Conservation (phyloP, 2,113 vertebrate species). For the Lonchura striata region DNA sequence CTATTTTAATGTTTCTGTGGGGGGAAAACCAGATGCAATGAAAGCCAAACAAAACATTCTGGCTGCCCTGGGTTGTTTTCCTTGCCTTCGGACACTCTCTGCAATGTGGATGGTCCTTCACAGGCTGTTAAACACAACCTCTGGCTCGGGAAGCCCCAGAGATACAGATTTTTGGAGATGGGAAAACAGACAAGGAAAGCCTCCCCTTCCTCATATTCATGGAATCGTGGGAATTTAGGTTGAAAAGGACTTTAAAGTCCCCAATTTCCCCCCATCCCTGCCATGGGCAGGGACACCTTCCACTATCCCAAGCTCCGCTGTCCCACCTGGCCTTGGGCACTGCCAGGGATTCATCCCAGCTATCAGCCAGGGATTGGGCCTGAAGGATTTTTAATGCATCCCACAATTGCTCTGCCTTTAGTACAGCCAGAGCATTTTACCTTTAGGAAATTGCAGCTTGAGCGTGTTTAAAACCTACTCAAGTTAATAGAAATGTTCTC, state of each 20-base stretch:
- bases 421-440: neutral
- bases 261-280: accelerated
- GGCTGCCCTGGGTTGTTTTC: neutral
- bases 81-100: neutral
- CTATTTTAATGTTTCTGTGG: neutral
- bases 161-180: neutral
- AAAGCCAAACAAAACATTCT: neutral
- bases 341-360: neutral
- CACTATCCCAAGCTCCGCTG: accelerated
- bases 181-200: neutral
- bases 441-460: neutral
- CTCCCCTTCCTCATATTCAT: accelerated
- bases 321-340: neutral
- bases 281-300: neutral
- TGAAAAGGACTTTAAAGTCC: neutral
- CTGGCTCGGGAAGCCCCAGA: neutral
- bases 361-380: neutral
- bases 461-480: neutral
- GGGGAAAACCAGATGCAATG: neutral
- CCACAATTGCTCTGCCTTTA: neutral
- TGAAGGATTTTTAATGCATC: neutral
- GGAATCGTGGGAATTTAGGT: neutral
- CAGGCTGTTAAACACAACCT: constrained; percentile 10
- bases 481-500: constrained; percentile 18
- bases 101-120: neutral